Evolutionary conservation across 2,797 vertebrate species (phyloP), one percentile per base, ranked within the genome.

Genomic region (Calcarius lapponicus): DNA sequence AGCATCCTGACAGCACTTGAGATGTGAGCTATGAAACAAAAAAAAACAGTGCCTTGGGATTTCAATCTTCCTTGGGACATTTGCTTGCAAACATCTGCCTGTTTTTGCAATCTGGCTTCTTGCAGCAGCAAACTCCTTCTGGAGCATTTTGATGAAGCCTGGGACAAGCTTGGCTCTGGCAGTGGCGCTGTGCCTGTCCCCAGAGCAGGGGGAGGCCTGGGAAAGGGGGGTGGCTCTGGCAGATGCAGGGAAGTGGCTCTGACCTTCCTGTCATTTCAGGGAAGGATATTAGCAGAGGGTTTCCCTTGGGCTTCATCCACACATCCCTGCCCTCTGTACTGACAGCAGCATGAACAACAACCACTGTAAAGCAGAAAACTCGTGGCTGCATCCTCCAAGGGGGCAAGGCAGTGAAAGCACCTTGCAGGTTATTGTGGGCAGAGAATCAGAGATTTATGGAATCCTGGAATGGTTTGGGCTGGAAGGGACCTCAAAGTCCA

Each of bases 11-110:
- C 47, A 75, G 47, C 10, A 19, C n/a, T 31, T 36, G 82, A 86
- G 80, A 93, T 90, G 65, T 1, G 7, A 92, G 36, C 73, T 66
- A 62, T 0, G 3, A 57, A 57, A 90, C n/a, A n/a, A 43, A 82
- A 86, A 75, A 84, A 88, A 75, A 60, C 25, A n/a, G 82, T 28
- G 58, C 26, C 90, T 93, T 80, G 96, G 95, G 95, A 96, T 97
- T 95, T 96, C 53, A 67, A 14, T 69, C 43, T 72, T 94, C 80
- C 66, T 94, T 72, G 88, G 88, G 96, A 92, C 22, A 16, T 92
- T 90, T 70, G 25, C 70, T 95, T 86, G 86, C 76, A 92, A 93
- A 93, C 92, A 96, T 95, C 94, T 96, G 94, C 50, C 62, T 88
- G 62, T 51, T 95, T 94, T 88, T 95, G 80, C 88, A 95, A 91